Evolutionary conservation across 2,797 vertebrate genomes (phyloP).

Genomic region (Sylvia borin): DNA sequence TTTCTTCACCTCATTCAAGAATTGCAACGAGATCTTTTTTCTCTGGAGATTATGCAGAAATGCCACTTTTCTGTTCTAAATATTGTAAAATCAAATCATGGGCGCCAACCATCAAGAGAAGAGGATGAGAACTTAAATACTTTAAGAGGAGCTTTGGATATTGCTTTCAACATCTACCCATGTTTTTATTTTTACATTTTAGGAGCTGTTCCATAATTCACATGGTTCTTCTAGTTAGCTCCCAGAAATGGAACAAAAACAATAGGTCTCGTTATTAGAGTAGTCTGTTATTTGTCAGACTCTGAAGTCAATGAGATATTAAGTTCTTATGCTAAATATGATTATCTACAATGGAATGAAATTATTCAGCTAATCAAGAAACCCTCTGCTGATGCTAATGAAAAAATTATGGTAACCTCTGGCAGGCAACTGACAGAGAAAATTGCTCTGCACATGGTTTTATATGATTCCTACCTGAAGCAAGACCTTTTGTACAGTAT

Average conservation of each 20-base stretch:
- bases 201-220: neutral
- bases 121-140: neutral
- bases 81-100: neutral
- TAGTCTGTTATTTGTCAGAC: neutral
- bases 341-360: neutral
- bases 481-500: neutral
- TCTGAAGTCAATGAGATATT: neutral
- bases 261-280: neutral
- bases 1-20: neutral
- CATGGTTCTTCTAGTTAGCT: neutral
- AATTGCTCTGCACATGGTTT: neutral
- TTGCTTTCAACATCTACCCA: neutral
- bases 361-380: conserved; percentile 15
- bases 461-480: neutral
- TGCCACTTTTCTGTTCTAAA: neutral
- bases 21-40: neutral
- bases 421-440: neutral
- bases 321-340: neutral
- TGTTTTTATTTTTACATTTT: neutral
- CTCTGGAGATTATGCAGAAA: neutral
- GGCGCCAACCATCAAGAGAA: neutral
- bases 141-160: neutral
- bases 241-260: neutral
- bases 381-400: neutral
- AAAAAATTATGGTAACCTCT: neutral